These are phyloP conservation scores for Nephrotoma guestfalica DNA, from an alignment of 2,888 invertebrate species.

Conservation along the genomic window DNA sequence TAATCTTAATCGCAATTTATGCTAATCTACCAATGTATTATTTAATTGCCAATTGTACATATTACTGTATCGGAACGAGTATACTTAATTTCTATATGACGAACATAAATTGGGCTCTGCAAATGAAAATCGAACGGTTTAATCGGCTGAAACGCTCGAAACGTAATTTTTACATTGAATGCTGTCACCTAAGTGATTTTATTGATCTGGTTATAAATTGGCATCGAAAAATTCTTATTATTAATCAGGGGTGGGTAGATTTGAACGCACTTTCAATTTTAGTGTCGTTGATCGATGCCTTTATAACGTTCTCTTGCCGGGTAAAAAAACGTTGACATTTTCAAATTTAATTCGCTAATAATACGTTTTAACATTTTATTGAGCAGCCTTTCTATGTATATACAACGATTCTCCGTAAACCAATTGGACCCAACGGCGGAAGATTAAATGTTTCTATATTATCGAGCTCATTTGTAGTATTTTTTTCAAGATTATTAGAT, in stretches of 20 bases:
- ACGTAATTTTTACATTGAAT: background rate
- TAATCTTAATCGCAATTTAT: background rate
- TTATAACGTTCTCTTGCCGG: background rate
- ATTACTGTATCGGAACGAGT: background rate
- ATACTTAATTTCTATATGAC: background rate
- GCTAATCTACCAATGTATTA: background rate
- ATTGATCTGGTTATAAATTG: background rate
- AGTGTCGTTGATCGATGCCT: background rate
- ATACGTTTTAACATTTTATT: background rate
- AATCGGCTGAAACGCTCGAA: background rate
- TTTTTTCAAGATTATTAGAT: background rate
- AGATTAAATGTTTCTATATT: background rate
- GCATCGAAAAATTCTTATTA: background rate
- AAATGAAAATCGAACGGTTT: background rate
- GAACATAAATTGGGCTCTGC: background rate
- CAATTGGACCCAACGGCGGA: too few species aligned
- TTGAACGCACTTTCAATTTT: background rate
- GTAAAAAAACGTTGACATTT: background rate
- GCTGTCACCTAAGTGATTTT: background rate
- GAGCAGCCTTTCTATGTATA: background rate
- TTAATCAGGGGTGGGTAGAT: background rate
- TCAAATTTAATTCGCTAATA: background rate
- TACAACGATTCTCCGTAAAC: background rate
- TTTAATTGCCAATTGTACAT: background rate
- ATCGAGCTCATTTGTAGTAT: background rate